Evolutionary conservation across 1,140 invertebrate genomes (phyloP).

Genomic region (Coelopa frigida): DNA sequence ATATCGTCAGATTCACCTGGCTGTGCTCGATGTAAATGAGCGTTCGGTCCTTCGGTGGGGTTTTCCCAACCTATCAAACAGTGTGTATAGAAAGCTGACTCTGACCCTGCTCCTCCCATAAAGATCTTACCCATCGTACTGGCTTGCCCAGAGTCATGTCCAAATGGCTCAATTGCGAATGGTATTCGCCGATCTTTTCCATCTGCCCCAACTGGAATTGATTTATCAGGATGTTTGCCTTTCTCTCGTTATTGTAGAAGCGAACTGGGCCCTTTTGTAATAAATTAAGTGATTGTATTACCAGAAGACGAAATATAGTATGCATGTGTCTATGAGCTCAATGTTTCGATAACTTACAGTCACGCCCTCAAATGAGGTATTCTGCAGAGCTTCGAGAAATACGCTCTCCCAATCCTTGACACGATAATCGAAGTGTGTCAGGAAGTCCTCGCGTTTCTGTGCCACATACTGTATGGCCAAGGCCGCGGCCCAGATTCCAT

Average conservation of each 20-base stretch:
- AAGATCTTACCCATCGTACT: conserved; percentile 63
- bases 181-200: conserved; percentile 86
- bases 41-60: conserved; percentile 85
- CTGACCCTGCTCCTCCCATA: too few relatives aligned
- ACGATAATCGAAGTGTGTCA: conserved; percentile 67
- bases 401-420: conserved; percentile 80
- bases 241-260: conserved; percentile 92
- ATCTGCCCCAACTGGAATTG: conserved; percentile 84
- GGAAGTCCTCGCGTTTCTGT: conserved; percentile 58
- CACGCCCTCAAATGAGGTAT: conserved; percentile 89
- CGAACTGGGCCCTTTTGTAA: conserved; percentile 74
- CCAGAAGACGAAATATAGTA: background rate
- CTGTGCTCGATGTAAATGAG: conserved; percentile 77
- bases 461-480: conserved; percentile 83
- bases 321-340: too few relatives aligned
- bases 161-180: conserved; percentile 67
- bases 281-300: background rate
- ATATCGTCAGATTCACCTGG: conserved; percentile 84
- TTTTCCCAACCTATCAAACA: conserved; percentile 48
- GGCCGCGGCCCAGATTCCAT: conserved; percentile 93
- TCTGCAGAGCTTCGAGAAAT: conserved; percentile 79
- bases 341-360: conserved; percentile 77
- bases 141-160: conserved; percentile 67
- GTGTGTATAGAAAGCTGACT: background rate
- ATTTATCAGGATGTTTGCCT: conserved; percentile 87